phyloP scores from a whole-genome alignment of 2,888 invertebrate species.

The Athalia cordata region DNA sequence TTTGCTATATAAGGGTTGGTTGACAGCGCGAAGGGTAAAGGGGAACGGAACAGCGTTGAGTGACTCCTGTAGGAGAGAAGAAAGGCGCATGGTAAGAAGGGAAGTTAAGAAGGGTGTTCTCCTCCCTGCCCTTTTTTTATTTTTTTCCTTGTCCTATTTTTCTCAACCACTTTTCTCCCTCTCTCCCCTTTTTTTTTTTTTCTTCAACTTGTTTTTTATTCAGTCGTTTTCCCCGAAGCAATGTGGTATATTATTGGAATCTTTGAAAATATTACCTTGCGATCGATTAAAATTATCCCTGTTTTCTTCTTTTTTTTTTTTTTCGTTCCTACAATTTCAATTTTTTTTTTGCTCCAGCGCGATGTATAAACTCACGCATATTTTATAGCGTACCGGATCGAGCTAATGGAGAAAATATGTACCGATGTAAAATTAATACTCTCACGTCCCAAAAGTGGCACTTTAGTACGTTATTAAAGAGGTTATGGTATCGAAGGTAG shows the following conservation, averaged over 20 bases:
- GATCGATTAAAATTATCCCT: slow-evolving; percentile 16
- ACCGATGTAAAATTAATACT: slow-evolving; percentile 58
- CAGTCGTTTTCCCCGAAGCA: no score
- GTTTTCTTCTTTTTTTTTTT: not conserved
- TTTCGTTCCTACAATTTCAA: not conserved
- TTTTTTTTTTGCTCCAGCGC: no score
- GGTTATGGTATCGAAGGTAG: slow-evolving; percentile 27
- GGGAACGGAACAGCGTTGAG: slow-evolving; percentile 23
- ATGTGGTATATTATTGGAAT: no score
- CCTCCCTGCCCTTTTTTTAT: not conserved
- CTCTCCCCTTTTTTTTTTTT: slow-evolving; percentile 1
- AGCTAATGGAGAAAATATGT: slow-evolving; percentile 60
- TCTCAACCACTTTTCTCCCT: not conserved
- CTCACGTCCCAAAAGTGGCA: slow-evolving; percentile 44
- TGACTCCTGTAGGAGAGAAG: slow-evolving; percentile 30
- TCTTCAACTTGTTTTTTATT: no score
- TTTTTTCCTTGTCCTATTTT: not conserved
- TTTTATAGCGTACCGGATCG: slow-evolving; percentile 28
- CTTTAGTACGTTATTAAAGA: slow-evolving; percentile 16
- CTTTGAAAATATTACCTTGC: slow-evolving; percentile 17
- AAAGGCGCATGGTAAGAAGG: slow-evolving; percentile 35
- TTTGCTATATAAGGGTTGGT: slow-evolving; percentile 1
- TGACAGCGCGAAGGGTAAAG: slow-evolving; percentile 19
- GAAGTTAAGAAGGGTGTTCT: slow-evolving; percentile 26
- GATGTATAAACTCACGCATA: not conserved